Evolutionary conservation across 2,888 invertebrate genomes (phyloP).

Genomic region (Myopa tessellatipennis): DNA sequence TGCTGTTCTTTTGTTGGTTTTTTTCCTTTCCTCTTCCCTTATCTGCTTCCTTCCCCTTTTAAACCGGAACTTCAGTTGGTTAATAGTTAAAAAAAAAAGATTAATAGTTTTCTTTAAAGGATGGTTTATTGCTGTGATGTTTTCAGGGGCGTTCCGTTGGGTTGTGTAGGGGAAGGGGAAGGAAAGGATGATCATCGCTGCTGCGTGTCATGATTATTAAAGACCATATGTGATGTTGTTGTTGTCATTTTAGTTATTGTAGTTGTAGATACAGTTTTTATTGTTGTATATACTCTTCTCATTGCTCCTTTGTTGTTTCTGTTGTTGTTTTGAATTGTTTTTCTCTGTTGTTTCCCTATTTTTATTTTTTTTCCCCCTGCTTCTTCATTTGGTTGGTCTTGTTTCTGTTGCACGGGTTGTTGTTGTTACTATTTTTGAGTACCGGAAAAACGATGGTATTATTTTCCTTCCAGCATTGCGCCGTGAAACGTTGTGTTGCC

Average conservation of each 20-base stretch:
- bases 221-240: background rate
- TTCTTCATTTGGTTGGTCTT: background rate
- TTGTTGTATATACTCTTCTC: background rate
- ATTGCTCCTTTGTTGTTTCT: background rate
- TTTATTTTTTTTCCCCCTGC: no score
- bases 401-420: no score
- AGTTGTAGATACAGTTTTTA: background rate
- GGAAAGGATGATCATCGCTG: no score
- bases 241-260: background rate
- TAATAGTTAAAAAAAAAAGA: background rate
- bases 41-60: background rate
- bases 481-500: conserved; percentile 4
- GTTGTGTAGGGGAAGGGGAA: no score
- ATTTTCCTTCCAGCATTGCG: no score
- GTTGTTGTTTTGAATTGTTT: background rate
- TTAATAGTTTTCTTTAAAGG: background rate
- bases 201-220: conserved; percentile 6
- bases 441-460: no score
- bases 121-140: no score
- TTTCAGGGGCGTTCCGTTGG: no score
- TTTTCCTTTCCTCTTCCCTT: no score
- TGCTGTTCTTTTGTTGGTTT: background rate
- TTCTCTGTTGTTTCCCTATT: no score
- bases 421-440: no score
- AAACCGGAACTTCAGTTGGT: conserved; percentile 22